These are phyloP conservation scores for Anseranas semipalmata DNA, from an alignment of 2,113 vertebrate genomes.

Conservation along the genomic window DNA sequence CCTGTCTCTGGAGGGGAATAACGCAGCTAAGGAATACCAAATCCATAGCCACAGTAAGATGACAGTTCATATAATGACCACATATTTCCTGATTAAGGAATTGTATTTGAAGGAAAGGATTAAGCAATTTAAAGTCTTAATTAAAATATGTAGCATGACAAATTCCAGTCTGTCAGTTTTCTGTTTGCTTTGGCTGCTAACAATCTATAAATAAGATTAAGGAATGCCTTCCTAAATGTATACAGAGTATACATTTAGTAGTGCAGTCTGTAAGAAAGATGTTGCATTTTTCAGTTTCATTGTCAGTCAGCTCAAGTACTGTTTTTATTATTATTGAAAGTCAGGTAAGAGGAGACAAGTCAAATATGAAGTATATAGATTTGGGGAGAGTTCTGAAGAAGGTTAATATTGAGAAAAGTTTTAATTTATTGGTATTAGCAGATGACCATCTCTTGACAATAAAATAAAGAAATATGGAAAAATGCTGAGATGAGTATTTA, in stretches of 20 bases:
- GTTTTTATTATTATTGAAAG: background rate
- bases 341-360: background rate
- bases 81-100: background rate
- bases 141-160: background rate
- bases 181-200: background rate
- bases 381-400: background rate
- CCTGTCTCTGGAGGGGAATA: background rate
- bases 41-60: background rate
- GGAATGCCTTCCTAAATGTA: background rate
- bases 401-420: background rate
- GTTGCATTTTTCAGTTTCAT: background rate
- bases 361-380: background rate
- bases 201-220: background rate
- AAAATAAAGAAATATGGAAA: background rate
- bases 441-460: background rate
- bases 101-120: background rate
- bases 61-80: background rate
- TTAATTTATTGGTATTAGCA: background rate
- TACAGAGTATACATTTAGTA: background rate
- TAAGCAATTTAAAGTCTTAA: background rate
- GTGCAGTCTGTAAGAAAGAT: background rate
- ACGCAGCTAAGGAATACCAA: background rate
- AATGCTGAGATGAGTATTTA: background rate
- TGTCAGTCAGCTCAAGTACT: background rate
- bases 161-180: background rate